These are phyloP conservation scores for Tetramorium alpestre DNA, from an alignment of 1,140 invertebrate species.

Conservation along the genomic window DNA sequence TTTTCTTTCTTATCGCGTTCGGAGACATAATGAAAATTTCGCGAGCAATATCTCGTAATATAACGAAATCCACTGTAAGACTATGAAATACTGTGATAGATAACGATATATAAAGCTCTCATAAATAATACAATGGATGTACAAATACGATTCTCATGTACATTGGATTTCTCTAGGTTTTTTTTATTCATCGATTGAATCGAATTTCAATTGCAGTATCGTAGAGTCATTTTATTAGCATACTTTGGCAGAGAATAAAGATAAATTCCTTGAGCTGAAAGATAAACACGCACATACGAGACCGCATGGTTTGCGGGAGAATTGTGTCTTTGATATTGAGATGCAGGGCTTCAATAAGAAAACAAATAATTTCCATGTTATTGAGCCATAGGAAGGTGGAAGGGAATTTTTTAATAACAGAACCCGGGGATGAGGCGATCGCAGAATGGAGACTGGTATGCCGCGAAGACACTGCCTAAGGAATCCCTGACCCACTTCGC, in stretches of 20 bases:
- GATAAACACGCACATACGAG: constrained; percentile 46
- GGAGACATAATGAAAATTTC: constrained; percentile 28
- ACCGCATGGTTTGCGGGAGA: constrained; percentile 52
- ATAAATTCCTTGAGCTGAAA: constrained; percentile 6
- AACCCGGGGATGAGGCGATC: constrained; percentile 62
- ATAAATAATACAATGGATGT: not conserved
- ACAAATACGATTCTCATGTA: not conserved
- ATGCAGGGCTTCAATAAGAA: constrained; percentile 68
- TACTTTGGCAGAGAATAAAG: not conserved
- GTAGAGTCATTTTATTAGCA: constrained; percentile 23
- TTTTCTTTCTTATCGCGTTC: constrained; percentile 7
- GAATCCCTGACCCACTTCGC: constrained; percentile 70
- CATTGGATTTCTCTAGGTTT: not conserved
- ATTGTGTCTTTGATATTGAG: constrained; percentile 70
- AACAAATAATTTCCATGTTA: constrained; percentile 74
- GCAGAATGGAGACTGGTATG: constrained; percentile 65
- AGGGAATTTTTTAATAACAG: constrained; percentile 75
- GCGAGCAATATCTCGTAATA: not conserved
- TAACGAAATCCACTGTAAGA: not conserved
- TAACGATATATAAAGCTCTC: not conserved
- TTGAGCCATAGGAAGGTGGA: constrained; percentile 65
- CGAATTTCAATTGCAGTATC: not conserved
- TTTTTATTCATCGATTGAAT: not conserved
- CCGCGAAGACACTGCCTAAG: constrained; percentile 70
- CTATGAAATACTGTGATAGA: not conserved